phyloP scores from a whole-genome alignment of 2,888 invertebrate species.

The Gryllus longicercus region DNA sequence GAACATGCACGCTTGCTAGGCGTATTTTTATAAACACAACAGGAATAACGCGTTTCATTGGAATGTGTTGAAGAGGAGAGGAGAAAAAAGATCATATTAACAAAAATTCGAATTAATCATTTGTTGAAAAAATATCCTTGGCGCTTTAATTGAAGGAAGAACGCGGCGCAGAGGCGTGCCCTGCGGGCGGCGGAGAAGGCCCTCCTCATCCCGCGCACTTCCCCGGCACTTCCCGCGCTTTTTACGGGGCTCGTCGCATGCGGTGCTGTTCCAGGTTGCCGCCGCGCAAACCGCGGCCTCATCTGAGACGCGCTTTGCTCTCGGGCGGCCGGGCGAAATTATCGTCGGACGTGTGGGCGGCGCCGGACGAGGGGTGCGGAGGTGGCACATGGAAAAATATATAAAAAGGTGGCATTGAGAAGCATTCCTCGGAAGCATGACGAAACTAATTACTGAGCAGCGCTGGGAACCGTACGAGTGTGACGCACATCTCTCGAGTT shows the following conservation, averaged over 20 bases:
- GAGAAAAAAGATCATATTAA: neutral
- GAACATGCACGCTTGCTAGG: conserved; percentile 17
- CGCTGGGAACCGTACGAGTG: neutral
- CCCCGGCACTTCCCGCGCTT: conserved; percentile 3
- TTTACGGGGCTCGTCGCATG: neutral
- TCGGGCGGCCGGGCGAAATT: neutral
- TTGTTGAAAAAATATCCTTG: conserved; percentile 17
- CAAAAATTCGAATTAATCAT: conserved; percentile 17
- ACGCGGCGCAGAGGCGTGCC: neutral
- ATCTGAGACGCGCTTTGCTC: neutral
- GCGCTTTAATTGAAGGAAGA: conserved; percentile 17
- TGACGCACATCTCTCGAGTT: neutral
- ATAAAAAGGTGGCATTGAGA: neutral
- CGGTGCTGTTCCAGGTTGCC: neutral
- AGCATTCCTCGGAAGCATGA: neutral
- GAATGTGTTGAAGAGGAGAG: neutral
- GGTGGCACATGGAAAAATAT: neutral
- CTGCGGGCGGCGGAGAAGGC: neutral
- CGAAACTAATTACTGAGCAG: neutral
- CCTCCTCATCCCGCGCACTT: neutral
- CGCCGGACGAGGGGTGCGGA: neutral
- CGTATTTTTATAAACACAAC: conserved; percentile 17
- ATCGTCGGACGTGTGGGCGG: neutral
- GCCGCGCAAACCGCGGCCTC: neutral
- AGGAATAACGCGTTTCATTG: conserved; percentile 11